Conservation (phyloP, 2,888 invertebrate genomes). For the Apamea epomidion region DNA sequence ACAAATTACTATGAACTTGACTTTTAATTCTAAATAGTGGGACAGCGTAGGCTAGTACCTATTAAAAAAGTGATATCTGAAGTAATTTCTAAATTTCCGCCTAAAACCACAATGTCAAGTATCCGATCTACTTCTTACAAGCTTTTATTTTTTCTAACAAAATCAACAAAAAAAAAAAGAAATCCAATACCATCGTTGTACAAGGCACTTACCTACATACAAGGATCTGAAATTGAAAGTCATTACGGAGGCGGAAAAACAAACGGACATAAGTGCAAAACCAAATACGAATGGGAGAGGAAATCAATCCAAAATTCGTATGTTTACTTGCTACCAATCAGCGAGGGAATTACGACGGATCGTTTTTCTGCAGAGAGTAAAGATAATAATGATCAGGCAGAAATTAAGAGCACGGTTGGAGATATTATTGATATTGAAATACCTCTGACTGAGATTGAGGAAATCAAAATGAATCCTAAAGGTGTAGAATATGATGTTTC, state of each 20-base stretch:
- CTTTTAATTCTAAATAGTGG: background rate
- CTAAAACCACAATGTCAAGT: constrained; percentile 8
- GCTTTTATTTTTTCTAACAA: constrained; percentile 11
- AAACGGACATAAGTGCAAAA: constrained; percentile 63
- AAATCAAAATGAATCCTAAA: background rate
- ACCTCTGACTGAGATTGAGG: background rate
- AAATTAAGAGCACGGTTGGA: constrained; percentile 6
- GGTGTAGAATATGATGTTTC: background rate
- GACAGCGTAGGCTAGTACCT: too few relatives aligned
- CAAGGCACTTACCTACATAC: constrained; percentile 48
- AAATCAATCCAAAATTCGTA: constrained; percentile 52
- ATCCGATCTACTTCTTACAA: constrained; percentile 21
- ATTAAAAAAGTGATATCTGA: background rate
- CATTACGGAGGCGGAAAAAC: constrained; percentile 58
- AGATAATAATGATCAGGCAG: constrained; percentile 1
- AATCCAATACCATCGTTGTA: constrained; percentile 43
- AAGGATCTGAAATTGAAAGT: constrained; percentile 56
- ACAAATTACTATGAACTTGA: background rate
- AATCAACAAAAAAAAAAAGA: constrained; percentile 24
- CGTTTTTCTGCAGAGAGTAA: background rate
- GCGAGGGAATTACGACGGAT: constrained; percentile 12
- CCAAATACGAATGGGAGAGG: constrained; percentile 45
- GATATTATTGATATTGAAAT: constrained; percentile 5
- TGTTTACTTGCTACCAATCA: constrained; percentile 33
- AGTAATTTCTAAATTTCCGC: constrained; percentile 18